Conservation (phyloP, 2,797 vertebrate species). For the Valencia hispanica region DNA sequence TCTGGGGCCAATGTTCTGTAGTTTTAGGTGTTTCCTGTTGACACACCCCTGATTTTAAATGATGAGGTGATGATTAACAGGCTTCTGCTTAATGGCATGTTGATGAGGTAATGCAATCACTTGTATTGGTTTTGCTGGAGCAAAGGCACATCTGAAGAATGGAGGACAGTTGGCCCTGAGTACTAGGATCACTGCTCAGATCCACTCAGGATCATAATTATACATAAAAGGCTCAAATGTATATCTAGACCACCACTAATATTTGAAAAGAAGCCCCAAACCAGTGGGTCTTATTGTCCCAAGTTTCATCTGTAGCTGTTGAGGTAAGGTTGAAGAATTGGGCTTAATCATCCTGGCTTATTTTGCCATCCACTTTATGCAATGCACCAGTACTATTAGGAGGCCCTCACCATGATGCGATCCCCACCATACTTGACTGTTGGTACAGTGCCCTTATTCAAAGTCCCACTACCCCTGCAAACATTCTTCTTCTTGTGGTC, state of each 20-base stretch:
- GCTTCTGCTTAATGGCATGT: too few relatives aligned
- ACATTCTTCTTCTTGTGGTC: neutral
- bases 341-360: neutral
- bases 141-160: neutral
- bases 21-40: too few relatives aligned
- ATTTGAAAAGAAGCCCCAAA: neutral
- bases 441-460: neutral
- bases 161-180: neutral
- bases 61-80: too few relatives aligned
- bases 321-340: neutral
- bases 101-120: too few relatives aligned
- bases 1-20: neutral
- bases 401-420: neutral
- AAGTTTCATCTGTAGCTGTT: too few relatives aligned
- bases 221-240: neutral
- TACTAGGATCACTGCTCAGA: neutral
- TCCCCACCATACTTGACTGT: neutral
- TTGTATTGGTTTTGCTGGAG: too few relatives aligned
- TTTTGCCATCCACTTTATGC: neutral
- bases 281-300: neutral
- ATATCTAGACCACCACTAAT: neutral
- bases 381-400: neutral
- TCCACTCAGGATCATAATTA: neutral
- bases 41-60: too few relatives aligned
- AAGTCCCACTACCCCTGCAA: neutral